Percentiles rank a stretch among this genome's conserved stretches.
Conservation (phyloP, 2,797 vertebrate species). For the Characodon lateralis region DNA sequence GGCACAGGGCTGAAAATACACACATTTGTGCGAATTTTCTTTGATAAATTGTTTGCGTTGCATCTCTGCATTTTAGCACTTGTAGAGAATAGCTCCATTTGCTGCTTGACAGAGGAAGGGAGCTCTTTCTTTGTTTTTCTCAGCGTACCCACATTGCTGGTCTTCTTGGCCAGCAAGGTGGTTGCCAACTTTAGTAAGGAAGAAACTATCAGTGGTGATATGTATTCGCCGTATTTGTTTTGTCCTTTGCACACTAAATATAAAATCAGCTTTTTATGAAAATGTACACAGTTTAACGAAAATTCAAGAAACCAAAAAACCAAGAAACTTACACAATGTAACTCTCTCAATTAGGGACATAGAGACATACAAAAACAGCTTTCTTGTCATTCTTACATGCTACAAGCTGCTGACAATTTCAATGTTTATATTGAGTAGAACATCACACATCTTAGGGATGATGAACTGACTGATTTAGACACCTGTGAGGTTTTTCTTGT, state of each 20-base stretch:
- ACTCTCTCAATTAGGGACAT: not conserved
- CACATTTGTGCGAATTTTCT: no score
- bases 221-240: not conserved
- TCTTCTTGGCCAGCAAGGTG: not conserved
- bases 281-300: no score
- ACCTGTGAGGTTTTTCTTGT: not conserved
- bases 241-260: not conserved
- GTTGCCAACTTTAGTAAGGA: not conserved
- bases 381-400: not conserved
- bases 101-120: no score
- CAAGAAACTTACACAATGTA: not conserved
- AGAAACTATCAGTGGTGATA: not conserved
- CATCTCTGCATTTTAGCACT: no score
- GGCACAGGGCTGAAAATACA: no score
- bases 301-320: not conserved
- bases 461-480: not conserved
- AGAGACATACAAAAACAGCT: not conserved
- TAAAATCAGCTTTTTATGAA: not conserved
- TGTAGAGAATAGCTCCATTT: not conserved
- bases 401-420: not conserved
- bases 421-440: not conserved
- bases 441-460: not conserved
- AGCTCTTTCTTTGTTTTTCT: not conserved
- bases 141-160: not conserved
- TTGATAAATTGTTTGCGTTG: no score